Base-by-base conservation (phyloP, 2,888 invertebrate genomes). In the Aphidoletes aphidimyza region DNA sequence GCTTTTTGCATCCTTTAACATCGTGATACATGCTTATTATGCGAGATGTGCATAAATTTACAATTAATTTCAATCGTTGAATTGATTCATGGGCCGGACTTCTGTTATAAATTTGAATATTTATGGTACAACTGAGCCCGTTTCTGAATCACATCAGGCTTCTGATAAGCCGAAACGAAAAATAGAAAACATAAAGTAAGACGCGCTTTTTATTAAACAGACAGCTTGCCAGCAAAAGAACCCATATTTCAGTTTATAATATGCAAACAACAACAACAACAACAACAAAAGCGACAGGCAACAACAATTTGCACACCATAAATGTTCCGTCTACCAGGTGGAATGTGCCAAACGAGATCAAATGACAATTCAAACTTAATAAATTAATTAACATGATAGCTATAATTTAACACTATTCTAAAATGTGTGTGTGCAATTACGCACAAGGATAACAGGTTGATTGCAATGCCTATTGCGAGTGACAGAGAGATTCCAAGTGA, bases 401-500 rank as follows among this genome's bases (percentile, higher is more conserved):
- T 30, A 37, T n/a, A 37, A n/a, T n/a, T n/a, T n/a, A n/a, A n/a
- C n/a, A n/a, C n/a, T n/a, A n/a, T n/a, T n/a, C n/a, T n/a, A n/a
- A n/a, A n/a, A n/a, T n/a, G n/a, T n/a, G n/a, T n/a, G n/a, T 11
- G n/a, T 36, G 22, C 54, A 81, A 37, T 81, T 37, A 81, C 81
- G 37, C 81, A 81, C 81, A 81, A 81, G 81, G 81, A 81, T 81
- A 81, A 81, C 81, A 81, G n/a, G 81, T 81, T 37, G 11, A n/a
- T 3, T 54, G 22, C 54, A n/a, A n/a, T n/a, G n/a, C n/a, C n/a
- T n/a, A n/a, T n/a, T n/a, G n/a, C n/a, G n/a, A n/a, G n/a, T n/a
- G n/a, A n/a, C n/a, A n/a, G n/a, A n/a, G n/a, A n/a, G 22, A 2
- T 9, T 22, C 22, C 6, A 54, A 54, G 5, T 22, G 22, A 54